These are phyloP conservation scores for Leistus spinibarbis DNA, from an alignment of 2,888 invertebrate species.

Conservation along the genomic window DNA sequence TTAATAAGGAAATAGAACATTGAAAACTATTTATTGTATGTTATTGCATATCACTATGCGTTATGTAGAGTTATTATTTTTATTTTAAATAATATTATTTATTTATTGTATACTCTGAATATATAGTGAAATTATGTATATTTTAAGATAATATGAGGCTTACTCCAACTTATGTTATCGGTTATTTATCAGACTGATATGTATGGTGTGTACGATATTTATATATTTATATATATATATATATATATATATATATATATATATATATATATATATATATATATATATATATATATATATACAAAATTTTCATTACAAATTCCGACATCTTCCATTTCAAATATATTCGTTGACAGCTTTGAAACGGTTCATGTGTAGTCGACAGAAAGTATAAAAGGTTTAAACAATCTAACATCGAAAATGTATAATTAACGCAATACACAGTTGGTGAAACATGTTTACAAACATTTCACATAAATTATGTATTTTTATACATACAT, in stretches of 20 bases:
- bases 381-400: no score
- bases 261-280: background rate
- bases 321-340: constrained; percentile 38
- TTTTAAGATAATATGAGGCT: constrained; percentile 19
- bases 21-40: background rate
- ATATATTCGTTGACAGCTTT: constrained; percentile 30
- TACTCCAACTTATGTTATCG: constrained; percentile 21
- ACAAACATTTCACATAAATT: background rate
- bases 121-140: constrained; percentile 30
- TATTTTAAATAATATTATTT: constrained; percentile 20
- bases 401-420: no score
- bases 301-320: constrained; percentile 4
- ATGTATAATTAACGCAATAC: background rate
- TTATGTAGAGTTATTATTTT: background rate
- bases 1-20: background rate
- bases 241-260: background rate
- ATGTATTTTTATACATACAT: background rate
- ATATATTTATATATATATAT: background rate
- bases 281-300: background rate
- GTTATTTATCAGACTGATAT: background rate
- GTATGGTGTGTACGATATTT: background rate
- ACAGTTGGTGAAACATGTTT: background rate
- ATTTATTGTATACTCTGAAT: constrained; percentile 33
- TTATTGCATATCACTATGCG: background rate
- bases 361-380: background rate